phyloP scores from a whole-genome alignment of 2,888 invertebrate species.

The Drosophila tripunctata region DNA sequence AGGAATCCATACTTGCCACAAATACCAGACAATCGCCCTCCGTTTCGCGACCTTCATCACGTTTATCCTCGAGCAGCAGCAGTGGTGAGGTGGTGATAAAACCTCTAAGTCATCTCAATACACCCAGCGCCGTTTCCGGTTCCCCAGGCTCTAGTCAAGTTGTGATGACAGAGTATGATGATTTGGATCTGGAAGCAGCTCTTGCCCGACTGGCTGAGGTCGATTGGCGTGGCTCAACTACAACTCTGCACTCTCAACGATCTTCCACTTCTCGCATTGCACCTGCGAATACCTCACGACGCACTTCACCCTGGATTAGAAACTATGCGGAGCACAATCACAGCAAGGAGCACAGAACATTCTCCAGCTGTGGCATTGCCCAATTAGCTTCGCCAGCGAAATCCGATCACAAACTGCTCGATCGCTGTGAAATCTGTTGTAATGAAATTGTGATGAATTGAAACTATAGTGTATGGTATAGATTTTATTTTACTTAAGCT shows the following conservation, averaged over 20 bases:
- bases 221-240: constrained; percentile 44
- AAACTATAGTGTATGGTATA: background rate
- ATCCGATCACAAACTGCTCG: constrained; percentile 48
- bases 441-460: constrained; percentile 75
- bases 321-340: constrained; percentile 28
- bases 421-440: constrained; percentile 77
- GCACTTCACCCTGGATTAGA: constrained; percentile 67
- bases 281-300: constrained; percentile 59
- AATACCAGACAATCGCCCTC: constrained; percentile 33
- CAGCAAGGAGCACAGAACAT: constrained; percentile 41
- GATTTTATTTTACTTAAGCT: too few relatives aligned
- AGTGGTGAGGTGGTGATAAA: constrained; percentile 57
- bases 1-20: background rate
- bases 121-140: constrained; percentile 54
- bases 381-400: constrained; percentile 30
- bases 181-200: constrained; percentile 56
- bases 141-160: constrained; percentile 50
- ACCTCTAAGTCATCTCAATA: constrained; percentile 59
- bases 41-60: constrained; percentile 44
- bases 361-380: constrained; percentile 16
- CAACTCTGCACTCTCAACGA: constrained; percentile 45
- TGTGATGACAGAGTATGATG: constrained; percentile 52
- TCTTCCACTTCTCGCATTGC: constrained; percentile 38
- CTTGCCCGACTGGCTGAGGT: constrained; percentile 42
- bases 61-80: constrained; percentile 55